Base-by-base conservation (phyloP, 2,888 invertebrate genomes). In the Rotaria magnacalcarata region DNA sequence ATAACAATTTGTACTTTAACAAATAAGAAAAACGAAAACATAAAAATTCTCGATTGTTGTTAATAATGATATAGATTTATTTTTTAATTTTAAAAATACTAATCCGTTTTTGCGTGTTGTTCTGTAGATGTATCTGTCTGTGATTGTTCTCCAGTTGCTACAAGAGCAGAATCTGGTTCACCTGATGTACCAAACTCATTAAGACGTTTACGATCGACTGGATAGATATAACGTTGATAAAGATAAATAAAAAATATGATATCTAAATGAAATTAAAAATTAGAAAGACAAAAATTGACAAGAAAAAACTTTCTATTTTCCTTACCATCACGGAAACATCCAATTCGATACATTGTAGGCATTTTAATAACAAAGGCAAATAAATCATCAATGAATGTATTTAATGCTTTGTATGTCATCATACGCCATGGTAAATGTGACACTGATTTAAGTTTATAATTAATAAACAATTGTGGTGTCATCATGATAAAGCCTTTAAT, bases 321-420 rank as follows among this genome's bases (percentile, higher is more conserved):
- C 90, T 89, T 90, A 94, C 94, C 96, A 93, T 98, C 98, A 91
- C 98, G 94, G 93, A 99, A 96, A 92, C 98, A 99, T 74, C 98
- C 98, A 89, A 99, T 91, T 89, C 98, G 93, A 90, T 99, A 99
- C 94, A 99, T 95, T 1, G 97, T 98, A 52, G 99, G 99, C 99
- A 99, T 99, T 92, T 97, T 97, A 89, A 99, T 99, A 88, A 99
- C 97, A 93, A 99, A 99, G 87, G 99, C 99, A 92, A 99, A 99
- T 89, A 99, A 96, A 91, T 99, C 99, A 92, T 99, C 99, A 89
- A 99, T 98, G 92, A 99, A 99, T 43, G 99, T 99, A 91, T 99
- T 99, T 87, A 99, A 93, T 91, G 97, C 97, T 93, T 99, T 99
- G 92, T 99, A 99, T 19, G 97, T 97, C 94, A 99, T 94, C 98